phyloP scores from a whole-genome alignment of 2,797 vertebrate genomes.

The Coluber constrictor region DNA sequence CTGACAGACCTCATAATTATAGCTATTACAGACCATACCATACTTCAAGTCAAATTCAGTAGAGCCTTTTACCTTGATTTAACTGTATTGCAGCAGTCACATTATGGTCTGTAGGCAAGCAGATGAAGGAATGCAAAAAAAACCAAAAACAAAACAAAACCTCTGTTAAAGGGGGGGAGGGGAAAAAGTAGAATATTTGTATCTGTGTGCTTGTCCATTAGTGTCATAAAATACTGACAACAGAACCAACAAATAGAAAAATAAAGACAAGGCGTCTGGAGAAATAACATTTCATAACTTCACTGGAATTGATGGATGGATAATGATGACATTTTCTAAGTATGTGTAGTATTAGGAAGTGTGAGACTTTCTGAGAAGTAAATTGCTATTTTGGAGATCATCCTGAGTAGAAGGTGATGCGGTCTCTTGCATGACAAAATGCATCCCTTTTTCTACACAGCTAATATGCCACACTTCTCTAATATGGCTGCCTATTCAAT shows the following conservation, averaged over 20 bases:
- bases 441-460: constrained; percentile 45
- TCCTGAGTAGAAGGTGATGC: neutral
- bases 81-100: constrained; percentile 23
- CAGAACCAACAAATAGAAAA: constrained; percentile 59
- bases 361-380: constrained; percentile 30
- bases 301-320: constrained; percentile 44
- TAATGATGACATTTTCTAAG: constrained; percentile 54
- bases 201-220: constrained; percentile 47
- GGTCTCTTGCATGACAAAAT: constrained; percentile 43
- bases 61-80: constrained; percentile 45
- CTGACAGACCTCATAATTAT: constrained; percentile 6
- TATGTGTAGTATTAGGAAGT: constrained; percentile 46
- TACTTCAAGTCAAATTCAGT: constrained; percentile 31
- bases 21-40: neutral
- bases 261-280: constrained; percentile 35
- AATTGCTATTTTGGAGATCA: constrained; percentile 34
- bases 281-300: constrained; percentile 62
- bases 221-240: constrained; percentile 55
- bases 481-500: constrained; percentile 28
- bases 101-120: constrained; percentile 20
- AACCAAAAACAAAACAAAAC: neutral
- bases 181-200: constrained; percentile 44
- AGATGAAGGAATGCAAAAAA: constrained; percentile 49
- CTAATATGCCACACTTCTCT: constrained; percentile 53
- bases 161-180: constrained; percentile 30